Base-by-base conservation (phyloP, 2,797 vertebrate genomes). In the Microcaecilia unicolor region DNA sequence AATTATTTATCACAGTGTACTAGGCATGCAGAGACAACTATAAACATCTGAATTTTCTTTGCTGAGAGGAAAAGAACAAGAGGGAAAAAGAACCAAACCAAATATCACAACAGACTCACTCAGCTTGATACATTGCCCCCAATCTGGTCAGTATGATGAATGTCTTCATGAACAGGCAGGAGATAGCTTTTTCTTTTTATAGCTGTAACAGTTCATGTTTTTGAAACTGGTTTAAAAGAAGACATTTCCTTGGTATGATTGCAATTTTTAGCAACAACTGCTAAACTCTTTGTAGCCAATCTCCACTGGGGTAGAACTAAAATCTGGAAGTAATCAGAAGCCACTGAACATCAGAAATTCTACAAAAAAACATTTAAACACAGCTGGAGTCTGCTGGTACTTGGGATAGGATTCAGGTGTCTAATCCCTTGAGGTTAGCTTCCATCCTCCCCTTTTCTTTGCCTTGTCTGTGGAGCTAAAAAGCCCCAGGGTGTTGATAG, bases 251-350 rank as follows among this genome's bases (percentile, higher is more conserved):
- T 51, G 42, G 54, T 55, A 50, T 50, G 79, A 80, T 61, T 77
- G 76, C 83, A 82, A 30, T 77, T 86, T 73, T 90, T 85, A 88
- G 87, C 83, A 83, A 80, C 74, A 61, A 84, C 74, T 71, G 73
- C 80, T 82, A 89, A 88, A 86, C 69, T 81, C 80, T 80, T 80
- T 77, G 74, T 74, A 86, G 85, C 73, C 82, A 82, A 88, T 89
- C 85, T 94, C 83, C 77, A 64, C 74, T 86, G 83, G 82, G 37
- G 81, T 89, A 89, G 91, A 94, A 97, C 78, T 94, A 94, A 97
- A 93, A 93, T 92, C 88, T 95, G 88, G 91, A 97, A 96, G 88
- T 94, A 97, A 97, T 94, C 91, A 94, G 87, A 85, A 81, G 83
- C 81, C 80, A 67, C 79, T 78, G 84, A 93, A 86, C 85, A 88